Percentiles rank a stretch among this genome's conserved stretches.
phyloP scores from a whole-genome alignment of 2,113 vertebrate species.

The Rhipidura dahli region DNA sequence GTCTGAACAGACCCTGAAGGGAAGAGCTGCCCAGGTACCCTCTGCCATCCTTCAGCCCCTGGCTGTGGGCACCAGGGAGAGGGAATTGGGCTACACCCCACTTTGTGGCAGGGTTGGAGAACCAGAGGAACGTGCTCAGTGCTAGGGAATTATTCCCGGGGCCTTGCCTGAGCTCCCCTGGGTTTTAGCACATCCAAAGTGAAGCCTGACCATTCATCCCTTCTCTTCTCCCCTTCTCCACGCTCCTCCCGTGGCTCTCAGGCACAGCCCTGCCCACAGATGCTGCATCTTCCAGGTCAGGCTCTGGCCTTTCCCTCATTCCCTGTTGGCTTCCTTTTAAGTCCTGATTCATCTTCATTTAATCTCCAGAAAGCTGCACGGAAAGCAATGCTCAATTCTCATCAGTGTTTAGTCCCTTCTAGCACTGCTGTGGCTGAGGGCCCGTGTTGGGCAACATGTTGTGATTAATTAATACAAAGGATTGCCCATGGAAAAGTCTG shows the following conservation, averaged over 20 bases:
- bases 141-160: neutral
- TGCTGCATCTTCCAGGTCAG: neutral
- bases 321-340: neutral
- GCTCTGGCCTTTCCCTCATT: neutral
- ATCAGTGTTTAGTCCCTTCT: neutral
- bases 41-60: neutral
- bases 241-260: rapidly evolving
- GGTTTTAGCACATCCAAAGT: neutral
- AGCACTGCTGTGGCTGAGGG: neutral
- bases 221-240: neutral
- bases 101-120: neutral
- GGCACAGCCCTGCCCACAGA: rapidly evolving
- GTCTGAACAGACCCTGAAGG: neutral
- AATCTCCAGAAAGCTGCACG: neutral
- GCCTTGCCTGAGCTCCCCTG: neutral
- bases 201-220: neutral
- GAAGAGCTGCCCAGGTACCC: neutral
- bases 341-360: neutral
- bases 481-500: neutral
- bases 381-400: neutral
- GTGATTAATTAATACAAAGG: slow-evolving; percentile 10
- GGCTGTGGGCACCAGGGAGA: neutral
- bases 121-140: neutral
- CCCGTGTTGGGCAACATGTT: neutral
- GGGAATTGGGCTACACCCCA: rapidly evolving